phyloP scores from a whole-genome alignment of 2,113 vertebrate genomes.

The Toxotes jaculatrix region DNA sequence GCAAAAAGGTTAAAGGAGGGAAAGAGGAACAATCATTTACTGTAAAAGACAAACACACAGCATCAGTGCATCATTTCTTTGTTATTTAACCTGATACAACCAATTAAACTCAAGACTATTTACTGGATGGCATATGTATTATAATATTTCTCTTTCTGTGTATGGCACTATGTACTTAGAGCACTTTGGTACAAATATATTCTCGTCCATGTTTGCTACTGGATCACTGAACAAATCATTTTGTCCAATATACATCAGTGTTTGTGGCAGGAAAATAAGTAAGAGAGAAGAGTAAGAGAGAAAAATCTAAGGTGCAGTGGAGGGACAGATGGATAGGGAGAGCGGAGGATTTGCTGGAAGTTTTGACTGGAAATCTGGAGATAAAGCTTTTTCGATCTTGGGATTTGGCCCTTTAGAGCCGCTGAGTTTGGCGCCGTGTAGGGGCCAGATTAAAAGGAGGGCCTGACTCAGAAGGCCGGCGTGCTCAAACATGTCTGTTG shows the following conservation, averaged over 20 bases:
- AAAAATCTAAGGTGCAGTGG: background rate
- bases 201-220: constrained; percentile 1
- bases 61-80: background rate
- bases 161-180: background rate
- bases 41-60: background rate
- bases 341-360: constrained; percentile 63
- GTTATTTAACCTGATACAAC: background rate
- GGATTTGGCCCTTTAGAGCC: constrained; percentile 65
- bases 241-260: constrained; percentile 16
- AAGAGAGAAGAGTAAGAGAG: background rate
- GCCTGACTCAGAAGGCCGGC: constrained; percentile 18
- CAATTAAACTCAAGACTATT: background rate
- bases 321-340: background rate
- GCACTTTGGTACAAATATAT: background rate
- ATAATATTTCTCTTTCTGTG: background rate
- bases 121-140: background rate
- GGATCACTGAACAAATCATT: constrained; percentile 11
- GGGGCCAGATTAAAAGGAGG: constrained; percentile 63
- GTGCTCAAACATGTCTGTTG: constrained; percentile 65
- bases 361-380: constrained; percentile 65
- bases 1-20: background rate
- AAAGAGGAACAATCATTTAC: background rate
- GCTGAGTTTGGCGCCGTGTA: constrained; percentile 18
- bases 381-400: constrained; percentile 61
- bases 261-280: background rate